A percentile compares a stretch with the other conserved stretches of the same genome.
These are phyloP conservation scores for Temnothorax unifasciatus DNA, from an alignment of 2,888 invertebrate species.

Conservation along the genomic window DNA sequence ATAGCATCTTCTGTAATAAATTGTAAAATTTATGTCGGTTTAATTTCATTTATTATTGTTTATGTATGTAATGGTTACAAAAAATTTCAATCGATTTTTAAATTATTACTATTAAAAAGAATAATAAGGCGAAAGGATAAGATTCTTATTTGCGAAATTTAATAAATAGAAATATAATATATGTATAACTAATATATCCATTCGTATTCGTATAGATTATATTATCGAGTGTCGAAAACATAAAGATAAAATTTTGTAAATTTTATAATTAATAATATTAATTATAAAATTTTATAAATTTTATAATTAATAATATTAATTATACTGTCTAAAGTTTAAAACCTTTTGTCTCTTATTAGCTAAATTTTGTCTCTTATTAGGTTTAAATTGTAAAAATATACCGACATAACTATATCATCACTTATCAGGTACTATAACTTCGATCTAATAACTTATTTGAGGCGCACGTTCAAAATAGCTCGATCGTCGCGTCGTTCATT, in stretches of 20 bases:
- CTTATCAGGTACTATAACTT: neutral
- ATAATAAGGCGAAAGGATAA: neutral
- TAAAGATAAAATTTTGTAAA: neutral
- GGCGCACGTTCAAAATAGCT: slow-evolving; percentile 4
- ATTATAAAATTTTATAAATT: neutral
- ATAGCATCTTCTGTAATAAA: too few species aligned
- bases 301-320: neutral
- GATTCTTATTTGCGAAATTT: neutral
- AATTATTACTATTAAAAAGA: neutral
- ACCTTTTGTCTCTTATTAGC: neutral
- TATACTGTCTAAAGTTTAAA: neutral
- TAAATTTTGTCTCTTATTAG: neutral
- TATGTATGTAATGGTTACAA: too few species aligned
- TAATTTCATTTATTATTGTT: too few species aligned
- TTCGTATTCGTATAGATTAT: neutral
- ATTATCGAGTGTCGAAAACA: neutral
- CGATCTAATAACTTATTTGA: neutral
- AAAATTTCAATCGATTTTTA: neutral
- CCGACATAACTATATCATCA: neutral
- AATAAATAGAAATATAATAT: neutral
- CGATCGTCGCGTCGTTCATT: slow-evolving; percentile 36
- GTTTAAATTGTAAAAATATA: neutral
- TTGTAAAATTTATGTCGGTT: too few species aligned
- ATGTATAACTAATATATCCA: neutral
- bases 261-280: too few species aligned